These are phyloP conservation scores for Speoplatyrhinus poulsoni DNA, from an alignment of 2,113 vertebrate genomes.

Conservation along the genomic window DNA sequence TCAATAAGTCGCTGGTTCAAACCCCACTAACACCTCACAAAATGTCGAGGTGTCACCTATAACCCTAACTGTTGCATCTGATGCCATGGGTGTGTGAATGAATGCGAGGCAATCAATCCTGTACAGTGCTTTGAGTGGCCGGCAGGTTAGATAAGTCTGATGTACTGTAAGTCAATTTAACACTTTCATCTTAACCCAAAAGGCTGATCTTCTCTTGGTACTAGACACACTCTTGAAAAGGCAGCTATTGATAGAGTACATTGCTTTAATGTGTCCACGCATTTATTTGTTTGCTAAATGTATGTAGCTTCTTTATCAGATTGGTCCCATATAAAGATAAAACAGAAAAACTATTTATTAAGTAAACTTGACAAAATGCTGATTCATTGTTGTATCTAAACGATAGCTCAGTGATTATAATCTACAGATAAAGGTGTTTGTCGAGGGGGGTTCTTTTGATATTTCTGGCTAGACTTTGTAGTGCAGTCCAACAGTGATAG, in stretches of 20 bases:
- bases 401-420: neutral
- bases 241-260: neutral
- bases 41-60: no score
- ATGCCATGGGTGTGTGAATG: no score
- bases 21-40: no score
- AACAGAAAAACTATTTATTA: neutral
- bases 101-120: no score
- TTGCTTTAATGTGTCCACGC: neutral
- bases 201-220: neutral
- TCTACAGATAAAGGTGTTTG: conserved; percentile 2
- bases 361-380: neutral
- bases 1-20: no score
- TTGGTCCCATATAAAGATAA: neutral
- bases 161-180: no score
- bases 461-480: conserved; percentile 26
- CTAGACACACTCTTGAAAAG: neutral
- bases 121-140: no score
- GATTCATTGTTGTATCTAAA: neutral
- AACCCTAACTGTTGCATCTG: no score
- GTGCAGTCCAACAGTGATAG: conserved; percentile 32
- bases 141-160: no score
- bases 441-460: conserved; percentile 13
- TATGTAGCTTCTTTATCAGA: neutral
- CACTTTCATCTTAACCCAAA: neutral
- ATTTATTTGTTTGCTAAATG: neutral